These are phyloP conservation scores for Halictus rubicundus DNA, from an alignment of 1,140 invertebrate species.

Conservation along the genomic window DNA sequence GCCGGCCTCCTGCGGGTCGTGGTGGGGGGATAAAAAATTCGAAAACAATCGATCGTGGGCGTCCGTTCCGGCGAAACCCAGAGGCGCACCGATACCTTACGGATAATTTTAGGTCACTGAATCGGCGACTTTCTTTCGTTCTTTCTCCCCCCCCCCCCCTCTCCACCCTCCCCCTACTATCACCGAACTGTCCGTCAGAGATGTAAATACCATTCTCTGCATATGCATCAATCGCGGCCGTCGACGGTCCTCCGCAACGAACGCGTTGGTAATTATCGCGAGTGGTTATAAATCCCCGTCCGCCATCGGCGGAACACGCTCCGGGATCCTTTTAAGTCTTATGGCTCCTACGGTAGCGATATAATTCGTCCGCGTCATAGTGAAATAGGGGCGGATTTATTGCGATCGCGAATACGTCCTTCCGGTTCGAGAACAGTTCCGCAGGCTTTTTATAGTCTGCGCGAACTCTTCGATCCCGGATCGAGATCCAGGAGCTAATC, in stretches of 20 bases:
- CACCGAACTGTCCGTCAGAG: neutral
- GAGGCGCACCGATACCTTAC: slow-evolving; percentile 17
- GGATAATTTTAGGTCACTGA: slow-evolving; percentile 75
- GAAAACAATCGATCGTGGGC: slow-evolving; percentile 71
- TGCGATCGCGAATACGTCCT: neutral
- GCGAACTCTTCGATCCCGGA: too few species aligned
- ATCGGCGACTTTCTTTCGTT: slow-evolving; percentile 56
- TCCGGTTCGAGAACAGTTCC: too few species aligned
- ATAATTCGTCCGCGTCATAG: too few species aligned
- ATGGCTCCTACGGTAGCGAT: neutral
- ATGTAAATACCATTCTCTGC: neutral
- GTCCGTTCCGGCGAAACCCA: slow-evolving; percentile 51
- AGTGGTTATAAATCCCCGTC: slow-evolving; percentile 35
- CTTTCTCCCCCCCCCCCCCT: slow-evolving; percentile 9
- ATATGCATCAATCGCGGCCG: neutral
- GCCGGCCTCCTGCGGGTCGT: too few species aligned
- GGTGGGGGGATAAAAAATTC: too few species aligned
- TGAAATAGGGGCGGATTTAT: neutral
- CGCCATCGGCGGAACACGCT: too few species aligned
- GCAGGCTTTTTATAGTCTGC: too few species aligned
- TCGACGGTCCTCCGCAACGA: neutral
- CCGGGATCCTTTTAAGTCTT: slow-evolving; percentile 20
- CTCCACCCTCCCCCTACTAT: neutral
- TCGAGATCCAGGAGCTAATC: too few species aligned
- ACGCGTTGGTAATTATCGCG: slow-evolving; percentile 17